Conservation (phyloP, 2,888 invertebrate genomes). For the Beris chalybata region DNA sequence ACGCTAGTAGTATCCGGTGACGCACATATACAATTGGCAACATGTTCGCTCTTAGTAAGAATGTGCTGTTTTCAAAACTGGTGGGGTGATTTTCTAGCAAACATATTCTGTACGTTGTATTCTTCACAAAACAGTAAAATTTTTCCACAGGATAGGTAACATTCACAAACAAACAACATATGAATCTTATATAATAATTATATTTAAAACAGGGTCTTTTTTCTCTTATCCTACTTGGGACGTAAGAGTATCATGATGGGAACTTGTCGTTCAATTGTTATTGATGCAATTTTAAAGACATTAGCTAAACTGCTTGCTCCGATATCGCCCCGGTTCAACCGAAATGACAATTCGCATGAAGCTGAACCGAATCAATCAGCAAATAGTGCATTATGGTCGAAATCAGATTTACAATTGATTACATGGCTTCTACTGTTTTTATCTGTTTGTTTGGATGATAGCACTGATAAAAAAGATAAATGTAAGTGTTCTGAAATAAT, state of each 20-base stretch:
- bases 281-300: conserved; percentile 65
- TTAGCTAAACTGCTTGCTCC: conserved; percentile 63
- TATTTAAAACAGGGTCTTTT: conserved; percentile 69
- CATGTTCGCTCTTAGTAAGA: conserved; percentile 76
- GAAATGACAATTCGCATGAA: neutral
- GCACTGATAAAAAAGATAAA: conserved; percentile 55
- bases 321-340: conserved; percentile 50
- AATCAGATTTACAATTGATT: conserved; percentile 67
- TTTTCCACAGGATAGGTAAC: conserved; percentile 83
- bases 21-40: conserved; percentile 76
- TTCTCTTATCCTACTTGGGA: conserved; percentile 82
- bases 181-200: neutral
- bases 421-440: conserved; percentile 78
- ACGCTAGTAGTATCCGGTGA: conserved; percentile 77
- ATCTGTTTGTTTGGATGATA: conserved; percentile 69
- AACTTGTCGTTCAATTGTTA: conserved; percentile 63
- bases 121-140: conserved; percentile 76
- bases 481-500: conserved; percentile 43
- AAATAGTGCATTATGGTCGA: conserved; percentile 54
- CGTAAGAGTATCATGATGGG: conserved; percentile 72
- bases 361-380: conserved; percentile 43
- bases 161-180: conserved; percentile 1
- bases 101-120: conserved; percentile 77
- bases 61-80: conserved; percentile 73
- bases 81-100: conserved; percentile 91